Evolutionary conservation across 1,140 invertebrate species (phyloP), one percentile per base, ranked within the genome.

Genomic region (Micrasema minimum): DNA sequence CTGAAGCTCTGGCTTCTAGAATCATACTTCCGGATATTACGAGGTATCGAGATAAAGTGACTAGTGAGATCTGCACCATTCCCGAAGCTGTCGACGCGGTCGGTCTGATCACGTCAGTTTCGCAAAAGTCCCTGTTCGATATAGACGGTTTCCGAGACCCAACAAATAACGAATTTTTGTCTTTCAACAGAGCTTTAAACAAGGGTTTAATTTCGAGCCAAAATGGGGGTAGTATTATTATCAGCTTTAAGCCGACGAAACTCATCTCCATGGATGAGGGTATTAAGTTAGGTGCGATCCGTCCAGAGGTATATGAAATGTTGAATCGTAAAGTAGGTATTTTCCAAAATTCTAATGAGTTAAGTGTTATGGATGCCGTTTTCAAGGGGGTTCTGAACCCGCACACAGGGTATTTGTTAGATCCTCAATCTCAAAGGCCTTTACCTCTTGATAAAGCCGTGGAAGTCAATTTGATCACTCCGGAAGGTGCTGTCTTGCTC

Each of bases 121-220:
- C 90, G 10, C 92, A 93, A 79, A 93, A 93, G 80, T 94, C 93
- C 4, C 91, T 96, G 68, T 97, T 97, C 79, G 92, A 97, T 79
- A 94, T 97, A 66, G 93, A 95, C 75, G 95, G 92, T 66, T 95
- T 98, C 78, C 92, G 91, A 78, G 93, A 97, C 81, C 90, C 92
- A 0, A 86, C 90, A 71, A 92, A 90, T 50, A 90, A 89, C 20
- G 92, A 95, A 79, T 92, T 91, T 78, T 86, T 99, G 45, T 95
- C 91, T 77, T 91, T 98, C 72, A 94, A 96, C 80, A 88, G 90
- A 69, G 96, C 96, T 50, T 79, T 96, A 53, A 87, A 89, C 53
- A 92, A 90, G 77, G 93, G 92, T 73, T 82, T 95, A 57, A 87
- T 97, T 61, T 89, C 92, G 72, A 88, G 91, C 77, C 89, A 90